phyloP scores from a whole-genome alignment of 2,888 invertebrate genomes.

The Aspidiotus rigidus region DNA sequence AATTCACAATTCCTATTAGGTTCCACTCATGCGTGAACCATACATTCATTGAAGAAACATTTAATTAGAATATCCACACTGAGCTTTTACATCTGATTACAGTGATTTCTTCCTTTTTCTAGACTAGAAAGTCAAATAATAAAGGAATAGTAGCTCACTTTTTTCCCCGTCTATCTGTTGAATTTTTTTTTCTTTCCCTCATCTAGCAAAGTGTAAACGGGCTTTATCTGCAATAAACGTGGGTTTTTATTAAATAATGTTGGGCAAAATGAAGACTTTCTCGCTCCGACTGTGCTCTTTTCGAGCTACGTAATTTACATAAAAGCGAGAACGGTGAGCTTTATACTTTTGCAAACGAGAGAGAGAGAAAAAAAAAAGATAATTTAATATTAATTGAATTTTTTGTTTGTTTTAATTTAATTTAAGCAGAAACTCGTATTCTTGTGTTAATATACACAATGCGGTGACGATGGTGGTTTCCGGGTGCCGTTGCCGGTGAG shows the following conservation, averaged over 20 bases:
- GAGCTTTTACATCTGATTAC: no score
- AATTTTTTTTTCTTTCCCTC: neutral
- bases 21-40: no score
- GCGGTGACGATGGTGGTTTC: no score
- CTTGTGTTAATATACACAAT: neutral
- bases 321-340: neutral
- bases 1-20: no score
- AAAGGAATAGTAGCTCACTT: no score
- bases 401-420: slow-evolving; percentile 2
- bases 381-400: slow-evolving; percentile 4
- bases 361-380: neutral
- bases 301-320: neutral
- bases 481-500: no score
- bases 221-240: slow-evolving; percentile 4
- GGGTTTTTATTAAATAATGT: slow-evolving; percentile 1
- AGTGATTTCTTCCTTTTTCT: no score
- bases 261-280: neutral
- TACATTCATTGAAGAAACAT: no score
- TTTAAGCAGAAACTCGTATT: neutral
- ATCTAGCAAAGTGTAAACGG: slow-evolving; percentile 2
- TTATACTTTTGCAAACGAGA: neutral
- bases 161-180: no score
- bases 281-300: neutral
- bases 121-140: no score
- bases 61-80: no score